phyloP scores from a whole-genome alignment of 2,113 vertebrate genomes.

The Pelobates fuscus region DNA sequence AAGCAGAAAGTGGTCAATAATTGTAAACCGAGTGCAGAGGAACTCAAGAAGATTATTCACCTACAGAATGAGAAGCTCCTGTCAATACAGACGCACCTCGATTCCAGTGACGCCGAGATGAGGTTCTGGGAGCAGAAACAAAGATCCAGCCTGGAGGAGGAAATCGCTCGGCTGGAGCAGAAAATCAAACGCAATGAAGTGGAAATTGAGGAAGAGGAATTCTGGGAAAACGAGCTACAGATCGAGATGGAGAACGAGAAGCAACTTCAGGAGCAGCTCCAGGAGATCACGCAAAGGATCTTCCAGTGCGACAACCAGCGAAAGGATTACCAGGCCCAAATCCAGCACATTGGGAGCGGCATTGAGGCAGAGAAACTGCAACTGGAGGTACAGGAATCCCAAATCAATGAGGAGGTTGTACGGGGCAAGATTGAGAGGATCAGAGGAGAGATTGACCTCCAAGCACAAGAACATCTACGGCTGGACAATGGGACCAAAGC shows the following conservation, averaged over 20 bases:
- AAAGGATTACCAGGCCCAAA: slow-evolving; percentile 78
- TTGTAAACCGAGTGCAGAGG: slow-evolving; percentile 74
- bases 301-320: slow-evolving; percentile 82
- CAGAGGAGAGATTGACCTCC: slow-evolving; percentile 83
- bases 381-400: slow-evolving; percentile 80
- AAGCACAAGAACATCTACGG: slow-evolving; percentile 87
- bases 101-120: slow-evolving; percentile 81
- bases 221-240: slow-evolving; percentile 96
- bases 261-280: slow-evolving; percentile 89
- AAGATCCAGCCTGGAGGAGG: slow-evolving; percentile 73
- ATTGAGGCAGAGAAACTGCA: slow-evolving; percentile 88
- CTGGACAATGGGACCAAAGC: slow-evolving; percentile 91
- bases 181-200: slow-evolving; percentile 88
- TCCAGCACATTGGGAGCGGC: slow-evolving; percentile 82
- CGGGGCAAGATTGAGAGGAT: slow-evolving; percentile 85
- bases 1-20: slow-evolving; percentile 78
- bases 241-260: slow-evolving; percentile 94
- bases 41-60: slow-evolving; percentile 82
- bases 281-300: slow-evolving; percentile 83
- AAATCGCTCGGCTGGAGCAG: slow-evolving; percentile 86
- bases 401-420: slow-evolving; percentile 87
- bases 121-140: slow-evolving; percentile 79
- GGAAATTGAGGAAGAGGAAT: slow-evolving; percentile 95
- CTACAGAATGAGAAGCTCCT: slow-evolving; percentile 88
- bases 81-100: slow-evolving; percentile 82